phyloP scores from a whole-genome alignment of 2,113 vertebrate species.

The Ammospiza nelsoni region DNA sequence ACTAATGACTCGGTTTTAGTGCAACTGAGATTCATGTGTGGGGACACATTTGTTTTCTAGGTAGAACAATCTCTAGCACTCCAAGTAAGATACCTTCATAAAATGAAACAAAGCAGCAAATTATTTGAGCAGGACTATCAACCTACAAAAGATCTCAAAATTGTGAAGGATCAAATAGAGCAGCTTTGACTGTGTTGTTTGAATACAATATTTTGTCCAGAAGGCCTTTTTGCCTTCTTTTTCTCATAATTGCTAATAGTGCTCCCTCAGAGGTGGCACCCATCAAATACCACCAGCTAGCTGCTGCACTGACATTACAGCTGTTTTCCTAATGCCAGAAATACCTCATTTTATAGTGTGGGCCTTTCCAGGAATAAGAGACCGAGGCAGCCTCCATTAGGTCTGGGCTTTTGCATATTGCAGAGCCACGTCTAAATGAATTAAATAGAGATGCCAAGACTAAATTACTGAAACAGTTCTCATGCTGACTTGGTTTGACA shows the following conservation, averaged over 20 bases:
- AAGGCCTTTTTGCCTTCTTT: background rate
- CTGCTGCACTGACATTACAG: slow-evolving; percentile 15
- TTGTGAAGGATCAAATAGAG: background rate
- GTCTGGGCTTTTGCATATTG: slow-evolving; percentile 48
- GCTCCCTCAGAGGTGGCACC: background rate
- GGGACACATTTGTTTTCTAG: background rate
- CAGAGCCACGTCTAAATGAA: slow-evolving; percentile 61
- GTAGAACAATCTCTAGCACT: background rate
- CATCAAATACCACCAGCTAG: slow-evolving; percentile 17
- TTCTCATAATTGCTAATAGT: background rate
- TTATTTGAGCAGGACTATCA: background rate
- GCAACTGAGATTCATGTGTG: background rate
- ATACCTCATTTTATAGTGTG: slow-evolving; percentile 42
- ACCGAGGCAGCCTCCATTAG: slow-evolving; percentile 9
- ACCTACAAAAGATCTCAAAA: background rate
- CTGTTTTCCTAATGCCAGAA: slow-evolving; percentile 26
- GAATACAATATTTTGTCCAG: background rate
- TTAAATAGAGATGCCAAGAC: slow-evolving; percentile 59
- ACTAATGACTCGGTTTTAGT: background rate
- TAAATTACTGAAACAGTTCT: slow-evolving; percentile 67
- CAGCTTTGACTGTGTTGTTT: background rate
- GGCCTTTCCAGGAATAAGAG: slow-evolving; percentile 62
- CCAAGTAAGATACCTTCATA: background rate
- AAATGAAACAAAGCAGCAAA: background rate
- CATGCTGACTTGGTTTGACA: slow-evolving; percentile 55